phyloP scores from a whole-genome alignment of 2,113 vertebrate species.

The Clinocottus analis region DNA sequence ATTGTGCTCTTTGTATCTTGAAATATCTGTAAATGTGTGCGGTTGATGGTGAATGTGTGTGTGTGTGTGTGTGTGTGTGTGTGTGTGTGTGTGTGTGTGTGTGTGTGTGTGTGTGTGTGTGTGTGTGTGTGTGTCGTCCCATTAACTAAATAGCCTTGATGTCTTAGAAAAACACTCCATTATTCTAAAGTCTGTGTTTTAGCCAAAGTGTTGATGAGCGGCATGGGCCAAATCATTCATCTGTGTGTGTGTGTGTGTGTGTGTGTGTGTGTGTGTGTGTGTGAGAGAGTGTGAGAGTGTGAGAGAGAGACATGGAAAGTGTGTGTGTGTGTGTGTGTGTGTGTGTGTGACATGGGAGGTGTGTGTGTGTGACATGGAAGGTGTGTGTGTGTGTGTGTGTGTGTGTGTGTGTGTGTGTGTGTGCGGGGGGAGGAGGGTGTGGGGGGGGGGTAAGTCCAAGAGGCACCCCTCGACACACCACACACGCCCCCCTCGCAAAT shows the following conservation, averaged over 20 bases:
- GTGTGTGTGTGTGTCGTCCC: background rate
- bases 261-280: slow-evolving; percentile 24
- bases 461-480: slow-evolving; percentile 57
- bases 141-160: slow-evolving; percentile 50
- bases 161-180: slow-evolving; percentile 51
- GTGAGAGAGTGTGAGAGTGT: slow-evolving; percentile 1
- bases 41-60: background rate
- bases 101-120: slow-evolving; percentile 24
- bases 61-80: background rate
- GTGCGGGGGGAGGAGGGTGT: slow-evolving; percentile 16
- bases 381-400: slow-evolving; percentile 22
- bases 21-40: slow-evolving; percentile 42
- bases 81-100: slow-evolving; percentile 17
- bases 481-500: slow-evolving; percentile 55
- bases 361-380: slow-evolving; percentile 1
- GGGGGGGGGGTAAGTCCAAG: slow-evolving; percentile 40
- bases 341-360: slow-evolving; percentile 22
- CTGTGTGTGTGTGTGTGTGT: slow-evolving; percentile 33
- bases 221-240: slow-evolving; percentile 49
- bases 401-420: slow-evolving; percentile 17
- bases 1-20: background rate
- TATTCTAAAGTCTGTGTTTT: slow-evolving; percentile 47
- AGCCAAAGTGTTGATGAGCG: slow-evolving; percentile 50
- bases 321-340: slow-evolving; percentile 25
- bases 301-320: background rate